Percentiles rank a stretch among this genome's conserved stretches.
These are phyloP conservation scores for Acrocyrtus sp. DNA, from an alignment of 2,888 invertebrate species.

Conservation along the genomic window DNA sequence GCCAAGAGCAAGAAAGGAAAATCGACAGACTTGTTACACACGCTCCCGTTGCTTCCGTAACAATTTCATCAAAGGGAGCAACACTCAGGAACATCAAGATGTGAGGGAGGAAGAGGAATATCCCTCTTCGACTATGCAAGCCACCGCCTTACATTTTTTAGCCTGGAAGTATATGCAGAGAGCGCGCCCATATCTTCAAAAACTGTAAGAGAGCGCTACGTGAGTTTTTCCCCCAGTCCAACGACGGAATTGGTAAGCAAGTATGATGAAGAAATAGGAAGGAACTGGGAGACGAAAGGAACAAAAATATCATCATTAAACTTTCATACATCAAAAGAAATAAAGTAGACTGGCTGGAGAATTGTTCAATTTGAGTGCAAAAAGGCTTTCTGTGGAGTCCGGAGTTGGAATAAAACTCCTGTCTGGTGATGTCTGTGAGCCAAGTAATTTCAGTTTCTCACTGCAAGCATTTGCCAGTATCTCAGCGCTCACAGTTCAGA, in stretches of 20 bases:
- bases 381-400: conserved; percentile 23
- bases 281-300: conserved; percentile 41
- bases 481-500: not conserved
- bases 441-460: no score
- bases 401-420: not conserved
- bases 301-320: conserved; percentile 63
- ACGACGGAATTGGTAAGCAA: conserved; percentile 16
- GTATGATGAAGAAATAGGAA: conserved; percentile 18
- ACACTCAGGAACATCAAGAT: no score
- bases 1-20: conserved; percentile 17
- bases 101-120: not conserved
- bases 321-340: conserved; percentile 63
- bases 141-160: no score
- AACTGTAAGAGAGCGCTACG: conserved; percentile 1
- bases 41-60: conserved; percentile 27
- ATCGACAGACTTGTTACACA: conserved; percentile 33
- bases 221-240: conserved; percentile 22
- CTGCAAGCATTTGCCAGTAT: no score
- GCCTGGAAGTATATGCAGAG: not conserved
- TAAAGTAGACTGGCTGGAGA: conserved; percentile 54
- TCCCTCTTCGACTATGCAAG: not conserved
- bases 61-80: conserved; percentile 9
- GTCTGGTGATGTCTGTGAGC: no score
- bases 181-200: not conserved
- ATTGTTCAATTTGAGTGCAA: conserved; percentile 58